Percentiles rank a stretch among this genome's conserved stretches.
Conservation (phyloP, 2,888 invertebrate species). For the Bellardia pandia region DNA sequence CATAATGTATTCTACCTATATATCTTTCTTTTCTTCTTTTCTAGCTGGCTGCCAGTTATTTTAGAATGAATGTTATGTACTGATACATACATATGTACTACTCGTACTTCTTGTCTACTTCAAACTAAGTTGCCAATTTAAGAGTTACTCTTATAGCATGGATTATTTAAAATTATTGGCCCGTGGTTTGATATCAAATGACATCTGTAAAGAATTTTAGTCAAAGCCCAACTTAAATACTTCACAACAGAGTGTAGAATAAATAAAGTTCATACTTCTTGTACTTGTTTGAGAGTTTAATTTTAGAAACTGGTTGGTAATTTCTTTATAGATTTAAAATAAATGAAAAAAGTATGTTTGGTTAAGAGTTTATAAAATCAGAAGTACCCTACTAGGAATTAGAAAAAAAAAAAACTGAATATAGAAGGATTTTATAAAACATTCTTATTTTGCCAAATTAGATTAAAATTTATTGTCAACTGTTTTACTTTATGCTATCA, state of each 20-base stretch:
- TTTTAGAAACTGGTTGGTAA: slow-evolving; percentile 50
- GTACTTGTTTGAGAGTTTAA: slow-evolving; percentile 1
- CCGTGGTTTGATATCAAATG: slow-evolving; percentile 65
- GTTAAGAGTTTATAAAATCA: too few species aligned
- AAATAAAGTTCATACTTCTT: background rate
- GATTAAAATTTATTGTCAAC: too few species aligned
- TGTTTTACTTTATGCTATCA: too few species aligned
- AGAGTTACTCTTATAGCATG: slow-evolving; percentile 19
- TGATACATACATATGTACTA: background rate
- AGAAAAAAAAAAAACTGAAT: background rate
- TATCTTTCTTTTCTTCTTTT: slow-evolving; percentile 2
- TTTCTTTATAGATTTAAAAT: slow-evolving; percentile 46
- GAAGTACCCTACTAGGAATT: background rate
- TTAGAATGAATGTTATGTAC: slow-evolving; percentile 12
- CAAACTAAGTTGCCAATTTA: slow-evolving; percentile 13
- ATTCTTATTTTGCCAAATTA: too few species aligned
- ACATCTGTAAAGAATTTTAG: slow-evolving; percentile 52
- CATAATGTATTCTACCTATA: too few species aligned
- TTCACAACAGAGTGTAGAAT: background rate
- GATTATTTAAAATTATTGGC: slow-evolving; percentile 61
- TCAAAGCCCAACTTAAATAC: slow-evolving; percentile 9
- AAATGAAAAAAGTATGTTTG: too few species aligned
- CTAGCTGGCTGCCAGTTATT: background rate
- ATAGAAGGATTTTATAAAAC: too few species aligned
- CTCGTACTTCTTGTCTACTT: slow-evolving; percentile 2